Evolutionary conservation across 2,113 vertebrate genomes (phyloP), one percentile per base, ranked within the genome.

Genomic region (Lanius collurio): DNA sequence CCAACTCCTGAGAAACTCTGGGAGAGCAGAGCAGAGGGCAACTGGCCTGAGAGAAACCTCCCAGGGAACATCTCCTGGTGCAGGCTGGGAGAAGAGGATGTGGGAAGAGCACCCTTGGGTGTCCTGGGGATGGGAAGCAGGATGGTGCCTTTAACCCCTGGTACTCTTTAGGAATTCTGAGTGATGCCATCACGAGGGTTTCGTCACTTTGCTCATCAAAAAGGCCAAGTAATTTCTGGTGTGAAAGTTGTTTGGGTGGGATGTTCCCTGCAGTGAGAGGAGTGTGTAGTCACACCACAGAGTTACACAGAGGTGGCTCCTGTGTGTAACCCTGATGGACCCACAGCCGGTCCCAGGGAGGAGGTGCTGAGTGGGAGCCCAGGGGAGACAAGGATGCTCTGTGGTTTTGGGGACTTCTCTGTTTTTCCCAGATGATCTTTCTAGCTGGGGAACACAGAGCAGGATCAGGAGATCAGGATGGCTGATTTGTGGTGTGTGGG

Each of bases 331-430:
- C 42, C 26, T 41, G 70, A 1, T 0, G 15, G 63, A 16, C 42
- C 56, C 6, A 0, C 53, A 28, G 24, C 44, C 0, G 3, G 9
- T 6, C 30, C 15, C 10, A 0, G 78, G 39, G 56, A 12, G 22
- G 30, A 11, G 63, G 11, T 47, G 80, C 76, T 23, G 42, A n/a
- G 35, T 1, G 18, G 55, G 33, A 39, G 39, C 65, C n/a, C 44
- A 1, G 21, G 6, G 52, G 33, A 7, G 15, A 2, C 18, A 1
- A 33, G 23, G 6, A 1, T 15, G 35, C 46, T 46, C 19, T 0
- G 0, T 2, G 4, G 1, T 17, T 50, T 18, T 15, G 3, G 12
- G 56, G 21, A 8, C 47, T 62, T 11, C 37, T 1, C 23, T 13
- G 0, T 13, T 37, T 74, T 39, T 20, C 30, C 37, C 41, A 8